Evolutionary conservation across 1,140 invertebrate species (phyloP).

Genomic region (Paracyclopina nana): DNA sequence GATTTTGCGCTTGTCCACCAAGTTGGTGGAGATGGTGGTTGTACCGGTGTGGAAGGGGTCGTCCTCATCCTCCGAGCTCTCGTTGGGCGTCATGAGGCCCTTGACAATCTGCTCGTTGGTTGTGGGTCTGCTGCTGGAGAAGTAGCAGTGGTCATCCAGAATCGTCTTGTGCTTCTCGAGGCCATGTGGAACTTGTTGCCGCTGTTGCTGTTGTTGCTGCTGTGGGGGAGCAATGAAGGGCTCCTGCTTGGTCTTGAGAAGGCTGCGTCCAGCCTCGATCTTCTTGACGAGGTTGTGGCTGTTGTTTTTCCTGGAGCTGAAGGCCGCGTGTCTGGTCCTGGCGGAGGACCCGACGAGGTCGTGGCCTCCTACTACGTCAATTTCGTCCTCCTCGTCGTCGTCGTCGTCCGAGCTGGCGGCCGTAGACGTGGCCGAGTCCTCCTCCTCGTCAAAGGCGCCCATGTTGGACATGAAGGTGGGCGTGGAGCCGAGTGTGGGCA

Average conservation of each 20-base stretch:
- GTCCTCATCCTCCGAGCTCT: slow-evolving; percentile 8
- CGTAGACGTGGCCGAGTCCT: neutral
- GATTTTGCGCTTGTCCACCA: no score
- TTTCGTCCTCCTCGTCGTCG: slow-evolving; percentile 11
- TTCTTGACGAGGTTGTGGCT: neutral
- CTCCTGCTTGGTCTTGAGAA: neutral
- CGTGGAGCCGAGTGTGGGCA: neutral
- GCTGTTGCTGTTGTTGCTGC: neutral
- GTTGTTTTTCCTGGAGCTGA: neutral
- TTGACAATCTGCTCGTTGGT: neutral
- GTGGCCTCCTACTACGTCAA: slow-evolving; percentile 7
- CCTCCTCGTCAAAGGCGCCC: no score
- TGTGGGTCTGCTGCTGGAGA: neutral
- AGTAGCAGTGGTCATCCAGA: slow-evolving; percentile 10
- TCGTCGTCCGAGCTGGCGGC: neutral
- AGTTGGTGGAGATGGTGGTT: neutral
- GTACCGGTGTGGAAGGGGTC: neutral
- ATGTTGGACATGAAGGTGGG: neutral
- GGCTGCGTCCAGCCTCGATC: neutral
- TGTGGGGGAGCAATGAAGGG: neutral
- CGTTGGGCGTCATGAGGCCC: slow-evolving; percentile 6
- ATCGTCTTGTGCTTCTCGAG: neutral
- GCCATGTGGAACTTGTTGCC: no score
- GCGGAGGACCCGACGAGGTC: neutral
- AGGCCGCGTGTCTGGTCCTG: neutral